Evolutionary conservation across 2,797 vertebrate genomes (phyloP).

Genomic region (Coregonus sp.): DNA sequence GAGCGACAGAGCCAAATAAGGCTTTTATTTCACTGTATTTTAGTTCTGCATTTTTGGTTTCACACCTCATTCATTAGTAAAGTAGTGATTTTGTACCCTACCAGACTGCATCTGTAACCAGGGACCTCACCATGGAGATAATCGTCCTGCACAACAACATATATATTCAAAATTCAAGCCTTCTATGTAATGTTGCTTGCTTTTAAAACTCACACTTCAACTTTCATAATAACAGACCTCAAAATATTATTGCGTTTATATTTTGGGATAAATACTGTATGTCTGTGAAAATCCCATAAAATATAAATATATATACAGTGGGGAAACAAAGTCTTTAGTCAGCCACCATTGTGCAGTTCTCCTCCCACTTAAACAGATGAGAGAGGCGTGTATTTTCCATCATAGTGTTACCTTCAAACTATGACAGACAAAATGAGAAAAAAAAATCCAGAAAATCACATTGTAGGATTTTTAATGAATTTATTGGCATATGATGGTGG

Average conservation of each 20-base stretch:
- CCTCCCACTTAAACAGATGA: too few relatives aligned
- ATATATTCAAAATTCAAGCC: constrained; percentile 37
- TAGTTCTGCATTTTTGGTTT: constrained; percentile 30
- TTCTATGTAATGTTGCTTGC: constrained; percentile 15
- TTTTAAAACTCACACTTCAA: constrained; percentile 17
- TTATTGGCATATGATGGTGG: too few relatives aligned
- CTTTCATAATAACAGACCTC: neutral
- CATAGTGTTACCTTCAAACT: too few relatives aligned
- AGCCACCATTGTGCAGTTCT: too few relatives aligned
- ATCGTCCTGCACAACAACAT: constrained; percentile 44
- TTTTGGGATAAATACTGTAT: neutral
- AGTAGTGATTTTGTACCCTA: constrained; percentile 45
- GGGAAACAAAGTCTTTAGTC: too few relatives aligned
- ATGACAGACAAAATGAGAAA: too few relatives aligned
- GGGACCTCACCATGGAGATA: constrained; percentile 40
- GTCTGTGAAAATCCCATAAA: neutral
- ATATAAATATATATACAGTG: too few relatives aligned
- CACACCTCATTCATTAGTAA: constrained; percentile 46
- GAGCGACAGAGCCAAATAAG: constrained; percentile 1
- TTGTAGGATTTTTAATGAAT: too few relatives aligned
- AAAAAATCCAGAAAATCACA: too few relatives aligned
- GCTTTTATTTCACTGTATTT: constrained; percentile 9
- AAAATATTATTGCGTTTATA: neutral
- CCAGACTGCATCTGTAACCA: constrained; percentile 46
- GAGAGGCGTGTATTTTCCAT: too few relatives aligned